Evolutionary conservation across 2,888 invertebrate genomes (phyloP), one percentile per base, ranked within the genome.

Genomic region (Spodoptera picta): DNA sequence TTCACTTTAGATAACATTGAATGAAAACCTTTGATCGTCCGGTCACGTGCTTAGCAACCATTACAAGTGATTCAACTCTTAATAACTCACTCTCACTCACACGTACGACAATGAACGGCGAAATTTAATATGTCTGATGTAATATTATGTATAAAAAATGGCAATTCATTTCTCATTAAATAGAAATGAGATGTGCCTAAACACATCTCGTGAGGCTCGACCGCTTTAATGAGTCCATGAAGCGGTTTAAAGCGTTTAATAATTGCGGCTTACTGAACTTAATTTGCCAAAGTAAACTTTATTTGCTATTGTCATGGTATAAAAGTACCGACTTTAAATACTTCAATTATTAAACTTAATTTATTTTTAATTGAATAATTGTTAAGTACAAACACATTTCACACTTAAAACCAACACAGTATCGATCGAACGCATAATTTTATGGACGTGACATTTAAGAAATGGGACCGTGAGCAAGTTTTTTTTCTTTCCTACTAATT

Each of bases 91-190:
- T 82, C 75, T 82, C 77, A 69, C 74, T 51, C 60, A 63, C 45
- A 62, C 54, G 58, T 46, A 69, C 72, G 54, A 70, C 73, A 77
- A 60, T 54, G 68, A 61, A 71, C 42, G 61, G 82, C 77, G 75
- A 81, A 81, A 82, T 74, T 81, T 79, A 80, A 79, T 82, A 65
- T 56, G 62, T 54, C 64, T 64, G 65, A 68, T 73, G 64, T 69
- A 73, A 65, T 51, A 65, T 31, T 51, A 65, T 31, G 55, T 4
- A 57, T 55, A 74, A 80, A 65, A 77, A 78, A 62, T 53, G 11
- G 64, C 69, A 69, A 77, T 71, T 77, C 66, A 74, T 67, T 69
- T 74, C 51, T 59, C 69, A 73, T 71, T 71, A 73, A 55, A 51
- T 19, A 36, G 31, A 70, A 61, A 68, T 66, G 59, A 68, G 61